phyloP scores from a whole-genome alignment of 1,140 invertebrate species.

The Bombus superbus region DNA sequence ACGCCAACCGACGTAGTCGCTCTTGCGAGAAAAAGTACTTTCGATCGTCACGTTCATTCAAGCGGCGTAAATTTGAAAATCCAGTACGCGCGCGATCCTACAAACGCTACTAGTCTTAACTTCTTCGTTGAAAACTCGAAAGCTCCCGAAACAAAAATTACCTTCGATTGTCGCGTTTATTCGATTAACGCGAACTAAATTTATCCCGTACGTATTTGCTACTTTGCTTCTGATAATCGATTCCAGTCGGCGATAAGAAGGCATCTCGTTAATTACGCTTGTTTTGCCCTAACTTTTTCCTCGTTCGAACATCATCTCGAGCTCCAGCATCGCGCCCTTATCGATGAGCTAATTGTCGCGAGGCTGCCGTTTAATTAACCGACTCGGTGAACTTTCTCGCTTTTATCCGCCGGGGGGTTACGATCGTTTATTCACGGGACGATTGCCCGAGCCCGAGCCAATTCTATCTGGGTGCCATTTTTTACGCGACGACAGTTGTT shows the following conservation, averaged over 20 bases:
- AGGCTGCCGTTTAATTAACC: conserved; percentile 30
- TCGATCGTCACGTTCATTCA: too few relatives aligned
- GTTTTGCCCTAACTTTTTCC: conserved; percentile 7
- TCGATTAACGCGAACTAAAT: too few relatives aligned
- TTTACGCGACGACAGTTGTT: not conserved
- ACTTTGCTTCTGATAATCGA: not conserved
- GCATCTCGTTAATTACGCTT: conserved; percentile 18
- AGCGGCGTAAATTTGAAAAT: too few relatives aligned
- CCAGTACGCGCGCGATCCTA: too few relatives aligned
- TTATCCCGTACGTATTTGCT: conserved; percentile 9
- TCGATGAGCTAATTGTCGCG: conserved; percentile 21
- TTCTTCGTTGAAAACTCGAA: too few relatives aligned
- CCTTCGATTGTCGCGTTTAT: not conserved
- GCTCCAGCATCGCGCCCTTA: not conserved
- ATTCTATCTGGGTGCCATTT: conserved; percentile 15
- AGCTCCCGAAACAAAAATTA: too few relatives aligned
- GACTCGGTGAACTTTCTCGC: not conserved
- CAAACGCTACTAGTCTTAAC: too few relatives aligned
- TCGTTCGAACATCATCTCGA: not conserved
- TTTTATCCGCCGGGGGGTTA: not conserved
- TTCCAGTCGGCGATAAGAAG: not conserved
- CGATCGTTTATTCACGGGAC: conserved; percentile 11
- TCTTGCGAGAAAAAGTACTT: too few relatives aligned
- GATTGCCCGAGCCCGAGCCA: not conserved
- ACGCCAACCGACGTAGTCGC: too few relatives aligned